phyloP scores from a whole-genome alignment of 2,797 vertebrate genomes.

The Bovichtus variegatus region DNA sequence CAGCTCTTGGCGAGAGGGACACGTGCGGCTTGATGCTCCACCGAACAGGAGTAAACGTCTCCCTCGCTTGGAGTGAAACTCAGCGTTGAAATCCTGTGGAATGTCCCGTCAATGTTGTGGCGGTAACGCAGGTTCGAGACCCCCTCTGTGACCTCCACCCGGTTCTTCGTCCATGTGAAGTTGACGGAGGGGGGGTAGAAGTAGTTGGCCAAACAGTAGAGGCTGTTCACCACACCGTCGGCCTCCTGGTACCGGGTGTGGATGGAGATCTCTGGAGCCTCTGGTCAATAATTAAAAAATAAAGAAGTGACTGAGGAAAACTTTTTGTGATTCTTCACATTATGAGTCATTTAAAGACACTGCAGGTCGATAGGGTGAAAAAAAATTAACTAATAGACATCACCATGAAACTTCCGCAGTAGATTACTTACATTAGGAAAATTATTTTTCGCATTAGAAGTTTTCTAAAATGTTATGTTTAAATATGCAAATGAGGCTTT shows the following conservation, averaged over 20 bases:
- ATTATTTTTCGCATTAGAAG: too few relatives aligned
- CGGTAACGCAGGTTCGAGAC: not conserved
- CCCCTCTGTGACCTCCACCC: conserved; percentile 1
- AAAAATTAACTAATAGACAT: too few relatives aligned
- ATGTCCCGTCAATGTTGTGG: conserved; percentile 33
- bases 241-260: conserved; percentile 25
- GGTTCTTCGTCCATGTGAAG: conserved; percentile 44
- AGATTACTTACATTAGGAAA: too few relatives aligned
- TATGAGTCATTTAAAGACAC: too few relatives aligned
- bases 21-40: not conserved
- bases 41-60: conserved; percentile 16
- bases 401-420: too few relatives aligned
- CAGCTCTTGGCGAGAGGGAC: not conserved
- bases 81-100: conserved; percentile 28
- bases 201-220: conserved; percentile 27
- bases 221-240: conserved; percentile 15
- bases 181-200: conserved; percentile 48
- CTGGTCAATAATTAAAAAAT: too few relatives aligned
- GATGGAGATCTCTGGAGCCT: conserved; percentile 21
- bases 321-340: too few relatives aligned
- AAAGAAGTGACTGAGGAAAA: too few relatives aligned
- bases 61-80: conserved; percentile 12
- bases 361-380: too few relatives aligned
- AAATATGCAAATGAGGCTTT: too few relatives aligned
- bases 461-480: too few relatives aligned